Percentiles rank a stretch among this genome's conserved stretches.
Conservation (phyloP, 1,140 invertebrate genomes). For the Drosophila insularis region DNA sequence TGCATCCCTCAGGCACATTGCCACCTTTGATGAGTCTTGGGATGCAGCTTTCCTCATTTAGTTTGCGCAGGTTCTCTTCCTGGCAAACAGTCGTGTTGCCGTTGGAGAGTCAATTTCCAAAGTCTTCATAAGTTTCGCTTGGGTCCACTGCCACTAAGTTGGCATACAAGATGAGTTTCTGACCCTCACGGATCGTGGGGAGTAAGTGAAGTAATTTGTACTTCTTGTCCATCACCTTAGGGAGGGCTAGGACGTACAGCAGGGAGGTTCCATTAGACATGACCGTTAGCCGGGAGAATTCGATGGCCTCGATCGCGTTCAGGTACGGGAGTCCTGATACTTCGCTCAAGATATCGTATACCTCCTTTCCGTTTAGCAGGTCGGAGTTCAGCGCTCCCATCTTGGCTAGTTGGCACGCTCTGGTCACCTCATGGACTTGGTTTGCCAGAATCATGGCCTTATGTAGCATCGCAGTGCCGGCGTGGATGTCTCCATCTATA, state of each 20-base stretch:
- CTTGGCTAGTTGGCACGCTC: slow-evolving; percentile 16
- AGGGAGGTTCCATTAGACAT: background rate
- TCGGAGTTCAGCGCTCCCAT: slow-evolving; percentile 2
- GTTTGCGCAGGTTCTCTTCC: too few species aligned
- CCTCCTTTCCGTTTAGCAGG: slow-evolving; percentile 2
- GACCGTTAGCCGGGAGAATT: background rate
- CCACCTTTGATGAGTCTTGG: too few species aligned
- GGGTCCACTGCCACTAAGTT: too few species aligned
- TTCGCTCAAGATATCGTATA: background rate
- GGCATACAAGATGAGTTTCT: background rate
- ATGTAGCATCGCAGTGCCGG: background rate
- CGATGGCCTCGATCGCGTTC: slow-evolving; percentile 11
- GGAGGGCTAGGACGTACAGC: background rate
- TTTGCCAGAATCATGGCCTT: slow-evolving; percentile 14
- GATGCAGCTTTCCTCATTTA: too few species aligned
- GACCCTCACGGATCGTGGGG: background rate
- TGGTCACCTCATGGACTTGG: slow-evolving; percentile 6
- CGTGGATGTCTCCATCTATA: background rate
- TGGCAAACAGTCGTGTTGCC: background rate
- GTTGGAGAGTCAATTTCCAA: too few species aligned
- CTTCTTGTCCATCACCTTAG: too few species aligned
- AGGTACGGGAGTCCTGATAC: slow-evolving; percentile 7
- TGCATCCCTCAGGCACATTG: too few species aligned
- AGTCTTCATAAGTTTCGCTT: too few species aligned
- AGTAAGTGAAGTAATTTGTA: too few species aligned